Conservation (phyloP, 2,113 vertebrate species). For the Laticauda colubrina region DNA sequence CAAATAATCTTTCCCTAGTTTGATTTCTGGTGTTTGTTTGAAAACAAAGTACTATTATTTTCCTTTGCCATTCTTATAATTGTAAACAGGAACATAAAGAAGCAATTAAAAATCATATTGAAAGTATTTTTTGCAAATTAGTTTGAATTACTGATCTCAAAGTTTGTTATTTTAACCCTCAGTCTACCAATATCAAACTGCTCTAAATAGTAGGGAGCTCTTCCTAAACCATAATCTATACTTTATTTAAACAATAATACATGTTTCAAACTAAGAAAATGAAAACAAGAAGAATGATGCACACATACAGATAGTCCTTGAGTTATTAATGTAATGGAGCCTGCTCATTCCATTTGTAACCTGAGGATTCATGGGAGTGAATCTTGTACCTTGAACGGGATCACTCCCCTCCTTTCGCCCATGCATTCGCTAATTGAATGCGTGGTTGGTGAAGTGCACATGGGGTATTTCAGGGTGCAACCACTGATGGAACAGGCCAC, state of each 20-base stretch:
- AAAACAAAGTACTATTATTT: neutral
- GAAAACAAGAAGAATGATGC: neutral
- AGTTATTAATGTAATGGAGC: too few relatives aligned
- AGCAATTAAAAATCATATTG: neutral
- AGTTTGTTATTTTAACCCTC: neutral
- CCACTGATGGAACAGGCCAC: too few relatives aligned
- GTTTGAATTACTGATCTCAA: conserved; percentile 32
- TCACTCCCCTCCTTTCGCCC: too few relatives aligned
- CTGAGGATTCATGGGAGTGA: too few relatives aligned
- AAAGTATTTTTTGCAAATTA: conserved; percentile 11
- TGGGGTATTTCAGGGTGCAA: too few relatives aligned
- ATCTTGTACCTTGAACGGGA: too few relatives aligned
- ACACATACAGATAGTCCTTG: neutral
- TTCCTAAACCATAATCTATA: neutral
- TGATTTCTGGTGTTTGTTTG: conserved; percentile 7
- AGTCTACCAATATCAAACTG: neutral
- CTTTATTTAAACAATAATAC: neutral
- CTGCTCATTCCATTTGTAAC: too few relatives aligned
- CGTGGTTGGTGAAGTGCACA: too few relatives aligned
- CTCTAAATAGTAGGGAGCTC: neutral
- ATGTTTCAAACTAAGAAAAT: neutral
- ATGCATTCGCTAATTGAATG: too few relatives aligned
- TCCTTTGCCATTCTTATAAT: neutral
- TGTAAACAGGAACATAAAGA: conserved; percentile 11
- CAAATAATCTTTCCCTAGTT: neutral